Evolutionary conservation across 2,797 vertebrate genomes (phyloP).

Genomic region (Ataeniobius toweri): DNA sequence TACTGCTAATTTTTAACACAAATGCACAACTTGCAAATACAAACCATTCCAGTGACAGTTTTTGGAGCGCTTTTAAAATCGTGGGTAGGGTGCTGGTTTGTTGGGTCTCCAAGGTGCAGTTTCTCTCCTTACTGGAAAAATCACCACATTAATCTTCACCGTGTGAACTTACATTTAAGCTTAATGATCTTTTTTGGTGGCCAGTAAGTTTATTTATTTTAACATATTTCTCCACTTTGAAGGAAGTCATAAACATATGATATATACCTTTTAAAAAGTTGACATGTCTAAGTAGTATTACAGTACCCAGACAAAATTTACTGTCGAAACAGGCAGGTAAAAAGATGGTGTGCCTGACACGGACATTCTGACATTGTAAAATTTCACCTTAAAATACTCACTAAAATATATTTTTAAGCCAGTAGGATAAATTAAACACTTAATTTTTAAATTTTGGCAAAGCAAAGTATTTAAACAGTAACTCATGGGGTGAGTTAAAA

Average conservation of each 20-base stretch:
- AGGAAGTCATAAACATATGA: background rate
- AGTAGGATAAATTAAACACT: background rate
- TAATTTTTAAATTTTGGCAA: background rate
- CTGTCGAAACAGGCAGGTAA: background rate
- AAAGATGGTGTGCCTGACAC: background rate
- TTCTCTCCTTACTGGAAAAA: background rate
- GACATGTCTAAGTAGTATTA: background rate
- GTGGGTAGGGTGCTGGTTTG: background rate
- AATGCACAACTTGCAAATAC: background rate
- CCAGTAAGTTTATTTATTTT: background rate
- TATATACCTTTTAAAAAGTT: background rate
- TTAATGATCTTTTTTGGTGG: background rate
- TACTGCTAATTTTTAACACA: background rate
- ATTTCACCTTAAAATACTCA: background rate
- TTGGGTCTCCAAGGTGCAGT: background rate
- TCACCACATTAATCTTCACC: background rate
- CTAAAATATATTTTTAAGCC: background rate
- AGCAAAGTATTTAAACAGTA: slow-evolving; percentile 6
- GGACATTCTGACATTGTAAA: background rate
- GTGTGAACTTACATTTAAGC: background rate
- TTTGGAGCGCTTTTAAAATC: background rate
- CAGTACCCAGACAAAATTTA: background rate
- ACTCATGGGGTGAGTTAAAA: slow-evolving; percentile 14
- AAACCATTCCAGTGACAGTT: too few species aligned
- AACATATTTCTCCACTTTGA: background rate